Conservation (phyloP, 2,888 invertebrate species). For the Rosalia funebris region DNA sequence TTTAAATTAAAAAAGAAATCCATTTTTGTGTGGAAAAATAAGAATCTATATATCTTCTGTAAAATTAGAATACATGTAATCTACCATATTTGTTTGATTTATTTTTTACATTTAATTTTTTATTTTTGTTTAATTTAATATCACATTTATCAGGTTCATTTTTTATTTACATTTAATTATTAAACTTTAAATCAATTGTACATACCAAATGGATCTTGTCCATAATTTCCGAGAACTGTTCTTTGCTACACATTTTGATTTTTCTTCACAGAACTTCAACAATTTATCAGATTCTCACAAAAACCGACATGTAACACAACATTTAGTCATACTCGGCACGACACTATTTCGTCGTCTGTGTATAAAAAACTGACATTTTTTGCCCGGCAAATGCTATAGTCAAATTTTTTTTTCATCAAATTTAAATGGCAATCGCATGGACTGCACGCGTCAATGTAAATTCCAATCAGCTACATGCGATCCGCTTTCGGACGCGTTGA, state of each 20-base stretch:
- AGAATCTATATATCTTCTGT: no score
- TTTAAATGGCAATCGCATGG: conserved; percentile 13
- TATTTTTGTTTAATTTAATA: no score
- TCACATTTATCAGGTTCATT: no score
- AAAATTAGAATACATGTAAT: no score
- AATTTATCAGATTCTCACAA: conserved; percentile 8
- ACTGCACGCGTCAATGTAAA: conserved; percentile 1
- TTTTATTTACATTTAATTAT: neutral
- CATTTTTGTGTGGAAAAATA: no score
- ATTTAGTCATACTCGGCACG: neutral
- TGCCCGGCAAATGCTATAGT: no score
- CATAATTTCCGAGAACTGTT: conserved; percentile 76
- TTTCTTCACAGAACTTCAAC: conserved; percentile 4
- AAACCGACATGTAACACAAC: conserved; percentile 6
- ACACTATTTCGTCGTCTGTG: neutral
- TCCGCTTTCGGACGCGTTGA: conserved; percentile 17
- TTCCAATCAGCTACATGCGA: neutral
- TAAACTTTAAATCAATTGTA: conserved; percentile 43
- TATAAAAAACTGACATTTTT: conserved; percentile 12
- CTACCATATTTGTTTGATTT: no score
- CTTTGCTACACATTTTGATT: conserved; percentile 73
- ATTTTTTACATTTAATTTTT: no score
- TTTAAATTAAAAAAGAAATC: no score
- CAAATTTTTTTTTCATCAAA: no score
- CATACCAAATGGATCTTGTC: conserved; percentile 81